These are phyloP conservation scores for Caenorhabditis sp. DNA, from an alignment of 2,888 invertebrate genomes.

Conservation along the genomic window DNA sequence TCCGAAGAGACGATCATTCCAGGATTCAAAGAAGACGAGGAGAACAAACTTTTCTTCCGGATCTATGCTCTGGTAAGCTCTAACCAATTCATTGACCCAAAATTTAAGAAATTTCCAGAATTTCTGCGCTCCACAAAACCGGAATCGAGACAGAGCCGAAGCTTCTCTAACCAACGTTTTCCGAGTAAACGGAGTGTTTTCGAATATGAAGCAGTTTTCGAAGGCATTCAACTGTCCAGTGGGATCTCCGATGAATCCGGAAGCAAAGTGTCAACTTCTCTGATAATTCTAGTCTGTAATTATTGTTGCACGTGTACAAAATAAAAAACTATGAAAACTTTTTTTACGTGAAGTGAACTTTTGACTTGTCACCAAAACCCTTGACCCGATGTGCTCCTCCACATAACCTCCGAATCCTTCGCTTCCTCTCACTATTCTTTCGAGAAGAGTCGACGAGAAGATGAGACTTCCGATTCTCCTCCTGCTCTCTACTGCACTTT, in stretches of 20 bases:
- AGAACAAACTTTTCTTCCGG: background rate
- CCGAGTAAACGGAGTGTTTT: slow-evolving; percentile 54
- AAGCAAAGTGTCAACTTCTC: slow-evolving; percentile 76
- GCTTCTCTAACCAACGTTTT: background rate
- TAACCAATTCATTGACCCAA: background rate
- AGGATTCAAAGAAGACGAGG: slow-evolving; percentile 8
- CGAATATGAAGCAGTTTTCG: slow-evolving; percentile 87
- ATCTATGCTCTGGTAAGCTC: slow-evolving; percentile 6
- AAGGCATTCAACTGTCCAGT: slow-evolving; percentile 91
- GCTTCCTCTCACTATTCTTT: too few species aligned
- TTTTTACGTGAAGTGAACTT: too few species aligned
- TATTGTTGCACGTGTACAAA: too few species aligned
- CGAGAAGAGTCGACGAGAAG: too few species aligned
- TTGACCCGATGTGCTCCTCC: too few species aligned
- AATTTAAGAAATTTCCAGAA: slow-evolving; percentile 3
- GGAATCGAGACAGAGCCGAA: background rate
- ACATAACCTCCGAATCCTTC: too few species aligned
- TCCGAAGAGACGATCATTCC: slow-evolving; percentile 6
- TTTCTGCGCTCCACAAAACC: background rate
- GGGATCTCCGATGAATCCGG: slow-evolving; percentile 93
- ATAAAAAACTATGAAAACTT: too few species aligned
- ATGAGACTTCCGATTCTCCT: too few species aligned
- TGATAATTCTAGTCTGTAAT: slow-evolving; percentile 28
- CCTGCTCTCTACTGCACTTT: too few species aligned
- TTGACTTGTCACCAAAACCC: too few species aligned